Conservation (phyloP, 1,140 invertebrate genomes). For the Brachionus rubens region DNA sequence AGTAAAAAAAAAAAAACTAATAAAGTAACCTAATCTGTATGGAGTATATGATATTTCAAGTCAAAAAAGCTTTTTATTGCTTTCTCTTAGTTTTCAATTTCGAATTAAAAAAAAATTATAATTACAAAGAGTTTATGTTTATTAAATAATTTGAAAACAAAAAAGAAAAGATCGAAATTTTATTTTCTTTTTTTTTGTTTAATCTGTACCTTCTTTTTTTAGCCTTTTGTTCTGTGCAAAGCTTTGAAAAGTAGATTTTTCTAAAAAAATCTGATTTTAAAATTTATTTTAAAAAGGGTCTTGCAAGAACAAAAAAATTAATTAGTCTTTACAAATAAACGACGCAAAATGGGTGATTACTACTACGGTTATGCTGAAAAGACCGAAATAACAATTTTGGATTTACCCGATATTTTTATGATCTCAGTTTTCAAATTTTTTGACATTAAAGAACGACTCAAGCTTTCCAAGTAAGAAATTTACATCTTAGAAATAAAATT, state of each 20-base stretch:
- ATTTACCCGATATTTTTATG: constrained; percentile 40
- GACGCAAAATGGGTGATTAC: not conserved
- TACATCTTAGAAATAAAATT: not conserved
- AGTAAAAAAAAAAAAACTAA: too few relatives aligned
- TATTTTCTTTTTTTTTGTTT: too few relatives aligned
- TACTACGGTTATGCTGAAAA: not conserved
- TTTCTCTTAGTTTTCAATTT: too few relatives aligned
- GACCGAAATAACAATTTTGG: not conserved
- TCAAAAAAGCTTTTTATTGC: too few relatives aligned
- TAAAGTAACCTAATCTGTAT: too few relatives aligned
- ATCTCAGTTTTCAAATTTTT: constrained; percentile 26
- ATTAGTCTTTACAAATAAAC: not conserved
- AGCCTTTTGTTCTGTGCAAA: too few relatives aligned
- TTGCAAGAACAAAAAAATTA: not conserved
- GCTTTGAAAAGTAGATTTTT: not conserved
- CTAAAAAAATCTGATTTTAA: not conserved
- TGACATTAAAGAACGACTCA: not conserved
- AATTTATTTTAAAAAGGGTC: not conserved
- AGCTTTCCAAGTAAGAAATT: constrained; percentile 3
- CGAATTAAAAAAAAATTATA: too few relatives aligned
- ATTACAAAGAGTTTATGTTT: too few relatives aligned
- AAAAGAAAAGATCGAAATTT: too few relatives aligned
- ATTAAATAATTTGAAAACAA: too few relatives aligned
- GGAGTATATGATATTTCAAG: too few relatives aligned
- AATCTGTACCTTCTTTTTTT: too few relatives aligned